Conservation (phyloP, 2,113 vertebrate species). For the Brachyhypopomus occidentalis region DNA sequence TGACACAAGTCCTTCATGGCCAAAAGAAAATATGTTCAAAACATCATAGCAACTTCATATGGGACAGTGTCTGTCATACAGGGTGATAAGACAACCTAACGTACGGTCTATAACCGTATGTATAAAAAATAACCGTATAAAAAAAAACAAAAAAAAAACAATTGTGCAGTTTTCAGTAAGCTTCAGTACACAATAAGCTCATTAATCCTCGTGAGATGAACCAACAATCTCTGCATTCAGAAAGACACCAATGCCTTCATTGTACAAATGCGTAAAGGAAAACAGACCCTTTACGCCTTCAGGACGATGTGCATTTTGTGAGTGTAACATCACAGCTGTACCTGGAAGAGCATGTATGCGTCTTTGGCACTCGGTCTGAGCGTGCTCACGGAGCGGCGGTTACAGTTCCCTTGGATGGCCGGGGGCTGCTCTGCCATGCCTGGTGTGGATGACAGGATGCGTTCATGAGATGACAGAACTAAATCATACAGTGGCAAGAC, state of each 20-base stretch:
- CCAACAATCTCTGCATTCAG: not conserved
- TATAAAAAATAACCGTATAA: too few relatives aligned
- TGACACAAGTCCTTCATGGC: conserved; percentile 90
- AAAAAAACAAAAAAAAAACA: not conserved
- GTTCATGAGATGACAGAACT: not conserved
- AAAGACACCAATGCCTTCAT: too few relatives aligned
- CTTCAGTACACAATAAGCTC: not conserved
- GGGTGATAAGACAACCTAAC: not conserved
- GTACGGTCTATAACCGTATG: not conserved
- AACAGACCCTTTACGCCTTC: not conserved
- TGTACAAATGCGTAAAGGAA: not conserved
- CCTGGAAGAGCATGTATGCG: conserved; percentile 99
- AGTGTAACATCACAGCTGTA: conserved; percentile 61
- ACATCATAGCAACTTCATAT: conserved; percentile 7
- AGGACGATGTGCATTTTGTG: conserved; percentile 23
- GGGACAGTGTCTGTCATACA: not conserved
- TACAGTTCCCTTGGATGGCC: conserved; percentile 90
- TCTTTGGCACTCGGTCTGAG: conserved; percentile 97
- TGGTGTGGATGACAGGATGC: conserved; percentile 54
- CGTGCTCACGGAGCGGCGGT: conserved; percentile 90
- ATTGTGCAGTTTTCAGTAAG: not conserved
- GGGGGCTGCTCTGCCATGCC: conserved; percentile 81
- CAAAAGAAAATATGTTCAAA: conserved; percentile 45
- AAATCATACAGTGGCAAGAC: not conserved
- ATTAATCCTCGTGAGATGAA: not conserved